phyloP scores from a whole-genome alignment of 2,113 vertebrate genomes.

The Nothoprocta perdicaria region DNA sequence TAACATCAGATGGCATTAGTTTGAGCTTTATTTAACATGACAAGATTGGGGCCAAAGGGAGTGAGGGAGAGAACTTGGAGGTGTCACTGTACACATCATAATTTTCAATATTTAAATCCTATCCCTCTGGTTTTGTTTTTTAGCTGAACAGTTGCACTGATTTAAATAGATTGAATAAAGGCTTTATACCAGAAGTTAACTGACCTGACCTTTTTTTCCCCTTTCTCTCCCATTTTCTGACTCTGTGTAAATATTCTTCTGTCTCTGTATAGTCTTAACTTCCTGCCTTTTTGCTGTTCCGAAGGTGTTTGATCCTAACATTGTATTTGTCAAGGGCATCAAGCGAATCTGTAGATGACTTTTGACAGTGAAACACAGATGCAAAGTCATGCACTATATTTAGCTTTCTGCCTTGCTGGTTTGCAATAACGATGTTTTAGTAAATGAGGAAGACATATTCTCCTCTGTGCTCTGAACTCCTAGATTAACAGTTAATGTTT shows the following conservation, averaged over 20 bases:
- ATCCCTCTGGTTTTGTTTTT: not conserved
- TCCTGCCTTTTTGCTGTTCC: not conserved
- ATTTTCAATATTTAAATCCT: not conserved
- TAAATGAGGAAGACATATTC: not conserved
- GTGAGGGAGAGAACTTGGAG: not conserved
- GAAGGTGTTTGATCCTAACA: not conserved
- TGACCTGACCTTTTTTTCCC: not conserved
- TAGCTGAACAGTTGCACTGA: not conserved
- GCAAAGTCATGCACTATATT: not conserved
- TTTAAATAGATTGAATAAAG: not conserved
- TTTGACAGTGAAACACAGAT: not conserved
- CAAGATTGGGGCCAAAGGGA: no score
- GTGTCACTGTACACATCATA: not conserved
- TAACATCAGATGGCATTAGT: not conserved
- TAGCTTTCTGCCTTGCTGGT: not conserved
- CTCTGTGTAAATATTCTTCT: not conserved
- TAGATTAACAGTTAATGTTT: not conserved
- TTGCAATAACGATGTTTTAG: not conserved
- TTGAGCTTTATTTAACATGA: not conserved
- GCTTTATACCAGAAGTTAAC: not conserved
- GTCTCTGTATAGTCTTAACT: not conserved
- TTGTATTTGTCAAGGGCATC: not conserved
- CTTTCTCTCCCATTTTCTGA: fast-evolving
- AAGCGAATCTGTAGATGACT: not conserved
- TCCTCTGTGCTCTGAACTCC: not conserved